Evolutionary conservation across 2,113 vertebrate species (phyloP).

Genomic region (Dasyprocta punctata): DNA sequence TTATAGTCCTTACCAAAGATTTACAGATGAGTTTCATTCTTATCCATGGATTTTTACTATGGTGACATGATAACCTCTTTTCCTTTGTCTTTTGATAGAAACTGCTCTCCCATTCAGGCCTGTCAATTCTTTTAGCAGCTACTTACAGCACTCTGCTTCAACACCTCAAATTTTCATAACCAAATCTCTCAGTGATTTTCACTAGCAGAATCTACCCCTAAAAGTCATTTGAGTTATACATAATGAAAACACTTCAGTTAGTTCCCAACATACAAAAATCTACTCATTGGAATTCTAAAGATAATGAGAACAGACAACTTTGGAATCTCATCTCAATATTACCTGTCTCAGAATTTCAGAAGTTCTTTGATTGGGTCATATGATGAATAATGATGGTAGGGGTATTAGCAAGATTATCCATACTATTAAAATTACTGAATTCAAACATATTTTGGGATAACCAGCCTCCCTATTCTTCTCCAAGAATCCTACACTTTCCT

Average conservation of each 20-base stretch:
- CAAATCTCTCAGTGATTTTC: background rate
- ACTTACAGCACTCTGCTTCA: background rate
- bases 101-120: background rate
- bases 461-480: background rate
- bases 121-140: background rate
- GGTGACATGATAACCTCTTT: background rate
- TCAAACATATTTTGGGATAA: background rate
- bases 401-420: background rate
- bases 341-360: background rate
- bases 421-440: background rate
- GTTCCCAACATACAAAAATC: background rate
- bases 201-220: background rate
- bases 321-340: background rate
- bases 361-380: background rate
- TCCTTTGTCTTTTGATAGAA: background rate
- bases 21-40: background rate
- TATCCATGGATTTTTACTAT: background rate
- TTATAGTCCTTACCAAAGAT: background rate
- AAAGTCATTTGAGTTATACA: background rate
- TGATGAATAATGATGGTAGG: background rate
- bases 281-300: background rate
- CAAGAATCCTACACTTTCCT: background rate
- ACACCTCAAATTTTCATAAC: background rate
- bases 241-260: background rate
- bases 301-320: background rate